Evolutionary conservation across 2,888 invertebrate species (phyloP).

Genomic region (Busseola fusca): DNA sequence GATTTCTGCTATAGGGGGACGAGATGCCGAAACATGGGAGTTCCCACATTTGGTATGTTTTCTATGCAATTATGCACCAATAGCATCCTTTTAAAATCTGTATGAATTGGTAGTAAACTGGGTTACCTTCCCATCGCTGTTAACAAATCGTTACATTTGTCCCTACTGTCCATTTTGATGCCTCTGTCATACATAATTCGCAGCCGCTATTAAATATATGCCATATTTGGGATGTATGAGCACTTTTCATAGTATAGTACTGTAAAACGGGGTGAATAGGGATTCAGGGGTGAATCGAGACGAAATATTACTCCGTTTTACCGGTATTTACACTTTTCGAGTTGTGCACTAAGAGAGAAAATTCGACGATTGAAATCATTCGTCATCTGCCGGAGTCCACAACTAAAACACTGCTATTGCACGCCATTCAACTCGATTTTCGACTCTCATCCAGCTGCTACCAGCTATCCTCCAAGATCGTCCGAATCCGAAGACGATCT

Average conservation of each 20-base stretch:
- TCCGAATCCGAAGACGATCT: too few species aligned
- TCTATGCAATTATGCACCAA: not conserved
- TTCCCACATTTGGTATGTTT: constrained; percentile 31
- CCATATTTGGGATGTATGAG: not conserved
- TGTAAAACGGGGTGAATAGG: too few species aligned
- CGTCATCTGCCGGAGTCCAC: too few species aligned
- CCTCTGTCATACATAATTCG: not conserved
- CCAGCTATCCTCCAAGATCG: too few species aligned
- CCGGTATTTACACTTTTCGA: not conserved
- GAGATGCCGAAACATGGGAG: constrained; percentile 21
- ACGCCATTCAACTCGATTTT: too few species aligned
- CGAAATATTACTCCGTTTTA: too few species aligned
- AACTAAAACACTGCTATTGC: too few species aligned
- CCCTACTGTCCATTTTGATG: not conserved
- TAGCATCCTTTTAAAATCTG: not conserved
- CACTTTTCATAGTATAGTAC: too few species aligned
- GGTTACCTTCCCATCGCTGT: too few species aligned
- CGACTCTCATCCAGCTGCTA: too few species aligned
- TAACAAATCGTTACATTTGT: not conserved
- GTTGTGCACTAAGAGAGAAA: not conserved
- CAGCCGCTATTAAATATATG: not conserved
- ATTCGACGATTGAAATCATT: not conserved
- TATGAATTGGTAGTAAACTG: too few species aligned
- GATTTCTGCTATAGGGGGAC: constrained; percentile 3
- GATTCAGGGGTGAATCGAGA: too few species aligned